Evolutionary conservation across 2,888 invertebrate species (phyloP).

Genomic region (Dynastes grantii): DNA sequence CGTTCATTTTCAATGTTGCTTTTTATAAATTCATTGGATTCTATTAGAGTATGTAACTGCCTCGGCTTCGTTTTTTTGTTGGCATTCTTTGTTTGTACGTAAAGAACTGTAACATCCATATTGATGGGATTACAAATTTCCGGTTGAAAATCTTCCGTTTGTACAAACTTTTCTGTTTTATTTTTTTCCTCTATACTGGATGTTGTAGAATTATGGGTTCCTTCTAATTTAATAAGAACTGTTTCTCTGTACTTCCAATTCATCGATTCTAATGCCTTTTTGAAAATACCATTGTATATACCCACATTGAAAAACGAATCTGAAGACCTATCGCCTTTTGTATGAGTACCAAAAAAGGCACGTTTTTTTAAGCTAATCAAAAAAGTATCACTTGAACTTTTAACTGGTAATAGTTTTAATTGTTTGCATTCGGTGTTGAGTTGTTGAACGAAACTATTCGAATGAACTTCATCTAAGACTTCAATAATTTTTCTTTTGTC

Average conservation of each 20-base stretch:
- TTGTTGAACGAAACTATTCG: not conserved
- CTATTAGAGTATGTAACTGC: constrained; percentile 28
- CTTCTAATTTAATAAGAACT: constrained; percentile 31
- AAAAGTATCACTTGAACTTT: constrained; percentile 44
- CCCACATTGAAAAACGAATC: constrained; percentile 7
- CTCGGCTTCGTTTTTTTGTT: constrained; percentile 8
- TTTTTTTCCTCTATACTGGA: not conserved
- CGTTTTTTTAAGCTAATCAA: constrained; percentile 38
- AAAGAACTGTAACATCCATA: constrained; percentile 16
- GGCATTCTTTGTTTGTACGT: constrained; percentile 2
- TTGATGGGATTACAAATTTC: not conserved
- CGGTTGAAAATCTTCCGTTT: constrained; percentile 16
- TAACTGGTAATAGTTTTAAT: constrained; percentile 29
- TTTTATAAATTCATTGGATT: constrained; percentile 3
- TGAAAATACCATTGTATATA: constrained; percentile 11
- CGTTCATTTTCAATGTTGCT: not conserved
- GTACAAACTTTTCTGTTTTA: constrained; percentile 26
- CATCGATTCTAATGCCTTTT: constrained; percentile 19
- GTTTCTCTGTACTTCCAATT: constrained; percentile 28
- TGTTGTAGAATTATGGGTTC: not conserved
- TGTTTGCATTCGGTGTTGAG: not conserved
- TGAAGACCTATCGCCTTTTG: constrained; percentile 17
- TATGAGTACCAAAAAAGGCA: not conserved
- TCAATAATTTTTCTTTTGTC: constrained; percentile 39
- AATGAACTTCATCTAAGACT: constrained; percentile 24